Conservation (phyloP, 2,113 vertebrate species). For the Spea bombifrons region DNA sequence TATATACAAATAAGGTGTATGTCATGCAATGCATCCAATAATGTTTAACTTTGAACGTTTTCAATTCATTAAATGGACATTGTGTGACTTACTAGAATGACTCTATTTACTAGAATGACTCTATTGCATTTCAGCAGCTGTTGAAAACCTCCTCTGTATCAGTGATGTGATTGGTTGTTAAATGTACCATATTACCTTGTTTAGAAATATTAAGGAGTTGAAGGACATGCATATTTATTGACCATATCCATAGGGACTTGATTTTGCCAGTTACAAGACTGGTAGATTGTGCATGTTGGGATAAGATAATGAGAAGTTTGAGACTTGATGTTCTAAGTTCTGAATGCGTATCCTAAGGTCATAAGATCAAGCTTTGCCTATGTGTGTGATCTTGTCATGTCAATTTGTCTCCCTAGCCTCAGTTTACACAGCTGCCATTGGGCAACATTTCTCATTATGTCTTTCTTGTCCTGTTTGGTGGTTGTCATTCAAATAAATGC, state of each 20-base stretch:
- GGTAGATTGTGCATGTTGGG: background rate
- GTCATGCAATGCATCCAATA: too few relatives aligned
- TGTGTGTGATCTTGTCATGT: conserved; percentile 28
- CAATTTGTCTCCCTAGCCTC: conserved; percentile 20
- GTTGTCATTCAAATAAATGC: conserved; percentile 30
- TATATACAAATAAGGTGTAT: too few relatives aligned
- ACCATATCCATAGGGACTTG: background rate
- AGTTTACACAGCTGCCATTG: conserved; percentile 44
- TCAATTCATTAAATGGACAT: too few relatives aligned
- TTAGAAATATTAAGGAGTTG: too few relatives aligned
- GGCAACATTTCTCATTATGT: conserved; percentile 26
- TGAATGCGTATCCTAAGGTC: conserved; percentile 29
- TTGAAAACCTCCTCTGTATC: background rate
- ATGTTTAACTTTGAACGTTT: too few relatives aligned
- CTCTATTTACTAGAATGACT: background rate
- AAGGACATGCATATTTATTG: too few relatives aligned
- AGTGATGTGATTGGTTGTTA: background rate
- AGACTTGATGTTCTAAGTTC: background rate
- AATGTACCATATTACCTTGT: background rate
- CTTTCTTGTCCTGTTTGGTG: conserved; percentile 13
- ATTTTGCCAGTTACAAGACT: background rate
- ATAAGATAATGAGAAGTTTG: background rate
- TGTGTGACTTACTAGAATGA: too few relatives aligned
- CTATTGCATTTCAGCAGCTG: background rate
- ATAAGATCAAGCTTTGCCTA: conserved; percentile 16